These are phyloP conservation scores for Himalopsyche anomala DNA, from an alignment of 2,888 invertebrate genomes.

Conservation along the genomic window DNA sequence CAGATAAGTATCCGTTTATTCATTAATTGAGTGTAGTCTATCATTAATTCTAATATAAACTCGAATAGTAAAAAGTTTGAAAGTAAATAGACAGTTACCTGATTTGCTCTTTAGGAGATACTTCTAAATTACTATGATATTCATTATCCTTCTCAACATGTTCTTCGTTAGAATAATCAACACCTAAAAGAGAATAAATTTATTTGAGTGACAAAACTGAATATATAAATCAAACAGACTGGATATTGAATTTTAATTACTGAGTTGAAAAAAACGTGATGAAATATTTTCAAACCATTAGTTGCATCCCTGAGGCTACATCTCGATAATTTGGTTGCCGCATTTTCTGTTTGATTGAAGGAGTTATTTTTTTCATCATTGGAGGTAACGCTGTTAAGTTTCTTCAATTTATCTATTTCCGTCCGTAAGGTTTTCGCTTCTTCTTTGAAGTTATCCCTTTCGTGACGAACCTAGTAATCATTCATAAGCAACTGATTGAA, in stretches of 20 bases:
- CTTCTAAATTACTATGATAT: slow-evolving; percentile 32
- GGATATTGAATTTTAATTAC: too few relatives aligned
- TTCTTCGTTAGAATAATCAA: slow-evolving; percentile 7
- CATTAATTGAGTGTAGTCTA: too few relatives aligned
- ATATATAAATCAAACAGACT: too few relatives aligned
- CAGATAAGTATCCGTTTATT: too few relatives aligned
- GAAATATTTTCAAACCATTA: not conserved
- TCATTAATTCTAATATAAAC: too few relatives aligned
- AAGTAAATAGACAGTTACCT: not conserved
- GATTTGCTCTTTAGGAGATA: slow-evolving; percentile 16
- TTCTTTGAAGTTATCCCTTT: slow-evolving; percentile 4
- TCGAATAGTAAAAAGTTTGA: too few relatives aligned
- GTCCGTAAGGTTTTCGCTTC: not conserved
- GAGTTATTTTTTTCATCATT: not conserved
- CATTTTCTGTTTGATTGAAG: not conserved
- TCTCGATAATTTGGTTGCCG: slow-evolving; percentile 8
- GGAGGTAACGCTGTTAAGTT: not conserved
- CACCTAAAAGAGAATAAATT: slow-evolving; percentile 1
- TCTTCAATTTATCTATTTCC: not conserved
- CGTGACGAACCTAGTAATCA: not conserved
- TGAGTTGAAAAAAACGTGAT: too few relatives aligned
- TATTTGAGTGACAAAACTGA: too few relatives aligned
- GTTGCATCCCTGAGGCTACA: slow-evolving; percentile 9
- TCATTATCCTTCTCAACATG: slow-evolving; percentile 19
- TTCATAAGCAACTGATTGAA: too few relatives aligned